These are phyloP conservation scores for Dermochelys coriacea DNA, from an alignment of 2,797 vertebrate genomes.

Conservation along the genomic window DNA sequence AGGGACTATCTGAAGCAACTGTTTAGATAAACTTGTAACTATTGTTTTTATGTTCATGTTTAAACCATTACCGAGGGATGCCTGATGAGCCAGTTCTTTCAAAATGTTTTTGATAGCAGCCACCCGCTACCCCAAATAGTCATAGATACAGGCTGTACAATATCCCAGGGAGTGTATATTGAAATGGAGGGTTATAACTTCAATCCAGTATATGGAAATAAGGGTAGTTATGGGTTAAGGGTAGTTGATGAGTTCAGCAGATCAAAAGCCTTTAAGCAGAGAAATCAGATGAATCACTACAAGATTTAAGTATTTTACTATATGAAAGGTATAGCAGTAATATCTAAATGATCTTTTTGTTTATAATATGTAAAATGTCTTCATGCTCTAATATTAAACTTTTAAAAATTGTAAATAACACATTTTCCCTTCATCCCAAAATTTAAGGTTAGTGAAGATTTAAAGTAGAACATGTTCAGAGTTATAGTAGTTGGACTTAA, in stretches of 20 bases:
- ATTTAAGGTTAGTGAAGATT: not conserved
- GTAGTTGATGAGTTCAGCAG: not conserved
- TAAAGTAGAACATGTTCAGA: constrained; percentile 9
- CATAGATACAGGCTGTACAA: not conserved
- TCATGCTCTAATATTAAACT: not conserved
- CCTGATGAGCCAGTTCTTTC: not conserved
- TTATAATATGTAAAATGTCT: not conserved
- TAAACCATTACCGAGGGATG: not conserved
- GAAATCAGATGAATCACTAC: not conserved
- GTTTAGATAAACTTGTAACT: not conserved
- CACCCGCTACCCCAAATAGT: not conserved
- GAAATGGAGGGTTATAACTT: not conserved
- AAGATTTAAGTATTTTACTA: not conserved
- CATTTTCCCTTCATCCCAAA: not conserved
- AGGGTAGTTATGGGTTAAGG: not conserved
- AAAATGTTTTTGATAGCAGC: not conserved
- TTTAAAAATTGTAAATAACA: constrained; percentile 11
- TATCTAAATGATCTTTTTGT: not conserved
- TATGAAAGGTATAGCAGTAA: not conserved
- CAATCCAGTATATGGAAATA: not conserved
- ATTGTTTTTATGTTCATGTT: not conserved
- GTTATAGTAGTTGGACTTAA: not conserved
- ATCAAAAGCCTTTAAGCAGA: not conserved
- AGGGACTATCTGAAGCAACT: not conserved
- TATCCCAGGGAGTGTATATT: not conserved